Evolutionary conservation across 2,113 vertebrate species (phyloP).

Genomic region (Deroptyus accipitrinus): DNA sequence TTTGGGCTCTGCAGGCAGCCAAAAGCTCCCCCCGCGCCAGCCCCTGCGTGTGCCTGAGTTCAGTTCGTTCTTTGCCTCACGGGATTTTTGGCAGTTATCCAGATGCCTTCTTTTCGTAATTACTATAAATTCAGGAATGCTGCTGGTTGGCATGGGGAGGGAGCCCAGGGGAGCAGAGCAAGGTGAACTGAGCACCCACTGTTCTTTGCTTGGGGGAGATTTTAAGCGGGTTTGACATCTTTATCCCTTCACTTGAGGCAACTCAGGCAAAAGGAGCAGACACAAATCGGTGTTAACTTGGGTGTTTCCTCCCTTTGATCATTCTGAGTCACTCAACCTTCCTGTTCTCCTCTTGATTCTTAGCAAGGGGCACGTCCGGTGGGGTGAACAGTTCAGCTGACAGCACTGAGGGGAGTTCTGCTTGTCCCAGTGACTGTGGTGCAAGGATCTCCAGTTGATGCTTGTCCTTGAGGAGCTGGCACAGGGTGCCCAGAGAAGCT

Average conservation of each 20-base stretch:
- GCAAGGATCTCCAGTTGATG: not conserved
- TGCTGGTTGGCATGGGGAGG: not conserved
- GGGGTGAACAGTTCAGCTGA: not conserved
- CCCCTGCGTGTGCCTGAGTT: not conserved
- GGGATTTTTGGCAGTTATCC: not conserved
- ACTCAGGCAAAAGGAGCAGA: conserved; percentile 2
- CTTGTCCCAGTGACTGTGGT: not conserved
- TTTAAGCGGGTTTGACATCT: conserved; percentile 40
- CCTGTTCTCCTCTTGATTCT: not conserved
- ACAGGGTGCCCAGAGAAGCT: not conserved
- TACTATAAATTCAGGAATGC: not conserved
- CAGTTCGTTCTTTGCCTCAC: not conserved
- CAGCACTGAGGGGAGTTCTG: not conserved
- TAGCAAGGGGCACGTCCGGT: not conserved
- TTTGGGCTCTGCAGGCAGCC: not conserved
- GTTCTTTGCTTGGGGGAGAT: conserved; percentile 39
- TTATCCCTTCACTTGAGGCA: not conserved
- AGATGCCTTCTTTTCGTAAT: not conserved
- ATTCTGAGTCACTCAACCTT: not conserved
- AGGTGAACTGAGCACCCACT: not conserved
- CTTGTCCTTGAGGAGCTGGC: not conserved
- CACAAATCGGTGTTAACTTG: not conserved
- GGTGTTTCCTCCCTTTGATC: conserved; percentile 39
- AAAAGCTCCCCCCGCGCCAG: not conserved
- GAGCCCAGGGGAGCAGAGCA: not conserved